Base-by-base conservation (phyloP, 2,797 vertebrate species). In the Aphelocoma californica region DNA sequence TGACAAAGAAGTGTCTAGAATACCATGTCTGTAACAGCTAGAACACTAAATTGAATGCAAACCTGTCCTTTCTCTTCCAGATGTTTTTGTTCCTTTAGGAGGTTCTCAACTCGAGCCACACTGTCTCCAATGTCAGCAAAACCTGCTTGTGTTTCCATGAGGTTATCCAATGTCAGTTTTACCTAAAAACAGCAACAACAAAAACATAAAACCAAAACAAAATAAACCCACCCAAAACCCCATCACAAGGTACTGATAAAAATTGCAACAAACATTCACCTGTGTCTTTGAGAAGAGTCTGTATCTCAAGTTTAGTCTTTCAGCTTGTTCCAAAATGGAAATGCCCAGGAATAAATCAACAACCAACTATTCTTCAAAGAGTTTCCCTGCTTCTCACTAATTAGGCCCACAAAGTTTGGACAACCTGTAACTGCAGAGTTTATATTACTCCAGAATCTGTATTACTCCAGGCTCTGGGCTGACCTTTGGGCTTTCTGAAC, bases 31-130 rank as follows among this genome's bases (percentile, higher is more conserved):
- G 3, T 5, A 84, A 18, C 72, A 87, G 47, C 13, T 64, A 50
- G 31, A 70, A 64, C 23, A 74, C 25, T 47, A 44, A 48, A 75
- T 6, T 32, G 73, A 64, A 34, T 62, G 25, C 86, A 92, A 57
- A 99, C 99, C 98, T 99, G 98, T 97, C 98, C 98, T 94, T 98
- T 99, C 86, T 98, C 98, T 95, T 99, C 98, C 94, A 99, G 90
- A 28, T 96, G 88, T 96, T 98, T 98, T 91, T 98, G 98, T n/a
- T 99, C 98, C 86, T 97, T 98, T 18, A 99, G 96, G 89, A 99
- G 98, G 34, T 98, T 97, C 66, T 99, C 98, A 80, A 99, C 98
- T 71, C 97, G 98, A 47, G 97, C 91, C 61, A 98, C 97, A 53
- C 98, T 98, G 90, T 99, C 99, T 53, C 98, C 99, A 8, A 97